Conservation (phyloP, 2,113 vertebrate species). For the Burhinus oedicnemus region DNA sequence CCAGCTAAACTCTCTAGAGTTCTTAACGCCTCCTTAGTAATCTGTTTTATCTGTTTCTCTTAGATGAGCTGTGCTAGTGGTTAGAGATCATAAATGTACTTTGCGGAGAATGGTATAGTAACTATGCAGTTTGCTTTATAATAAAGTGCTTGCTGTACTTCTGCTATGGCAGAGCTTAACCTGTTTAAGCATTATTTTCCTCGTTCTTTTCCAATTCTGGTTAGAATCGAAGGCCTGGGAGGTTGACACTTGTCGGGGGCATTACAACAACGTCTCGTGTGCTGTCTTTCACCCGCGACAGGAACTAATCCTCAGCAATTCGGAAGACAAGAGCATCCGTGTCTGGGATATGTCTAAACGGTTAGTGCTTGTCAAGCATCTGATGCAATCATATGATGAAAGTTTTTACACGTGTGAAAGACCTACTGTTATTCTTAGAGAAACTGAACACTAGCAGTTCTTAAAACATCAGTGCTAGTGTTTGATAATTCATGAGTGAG, state of each 20-base stretch:
- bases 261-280: constrained; percentile 98
- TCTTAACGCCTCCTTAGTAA: neutral
- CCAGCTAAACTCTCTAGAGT: neutral
- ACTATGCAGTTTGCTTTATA: neutral
- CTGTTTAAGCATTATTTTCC: neutral
- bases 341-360: constrained; percentile 98
- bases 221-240: constrained; percentile 97
- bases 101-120: neutral
- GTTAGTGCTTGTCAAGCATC: neutral
- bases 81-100: neutral
- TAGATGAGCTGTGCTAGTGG: neutral
- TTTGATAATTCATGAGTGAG: neutral
- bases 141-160: neutral
- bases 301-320: constrained; percentile 97
- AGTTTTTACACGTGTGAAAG: rapidly evolving
- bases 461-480: neutral
- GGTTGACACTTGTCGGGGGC: constrained; percentile 94
- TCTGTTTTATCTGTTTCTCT: too few relatives aligned
- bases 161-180: neutral
- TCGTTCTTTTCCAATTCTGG: neutral
- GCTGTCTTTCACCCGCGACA: constrained; percentile 97
- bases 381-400: rapidly evolving
- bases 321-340: constrained; percentile 96
- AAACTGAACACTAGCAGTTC: neutral
- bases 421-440: neutral